Evolutionary conservation across 2,888 invertebrate genomes (phyloP).

Genomic region (Phragmatobia fuliginosa): DNA sequence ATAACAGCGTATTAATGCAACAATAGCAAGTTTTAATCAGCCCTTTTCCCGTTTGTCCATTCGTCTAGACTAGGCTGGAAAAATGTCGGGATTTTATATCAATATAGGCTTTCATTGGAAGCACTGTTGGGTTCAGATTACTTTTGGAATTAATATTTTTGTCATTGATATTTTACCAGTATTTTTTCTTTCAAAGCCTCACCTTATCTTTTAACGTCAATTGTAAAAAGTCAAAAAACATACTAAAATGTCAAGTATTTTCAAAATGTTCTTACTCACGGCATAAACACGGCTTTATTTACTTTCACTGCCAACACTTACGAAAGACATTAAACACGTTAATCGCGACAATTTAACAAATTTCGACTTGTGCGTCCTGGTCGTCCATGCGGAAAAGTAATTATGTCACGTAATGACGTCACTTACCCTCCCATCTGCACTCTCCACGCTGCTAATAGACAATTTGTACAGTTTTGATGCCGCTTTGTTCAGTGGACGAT

Average conservation of each 20-base stretch:
- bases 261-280: not conserved
- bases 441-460: conserved; percentile 74
- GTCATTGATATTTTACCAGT: not conserved
- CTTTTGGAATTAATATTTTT: conserved; percentile 18
- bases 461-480: conserved; percentile 77
- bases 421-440: conserved; percentile 73
- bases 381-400: conserved; percentile 85
- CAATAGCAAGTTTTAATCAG: conserved; percentile 83
- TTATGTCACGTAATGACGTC: conserved; percentile 84
- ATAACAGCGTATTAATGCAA: conserved; percentile 59
- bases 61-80: conserved; percentile 74
- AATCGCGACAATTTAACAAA: conserved; percentile 83
- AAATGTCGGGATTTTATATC: conserved; percentile 68
- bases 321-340: conserved; percentile 83
- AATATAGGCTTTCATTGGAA: conserved; percentile 59
- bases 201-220: not conserved
- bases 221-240: not conserved
- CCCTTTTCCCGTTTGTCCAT: conserved; percentile 76
- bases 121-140: conserved; percentile 20
- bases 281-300: conserved; percentile 45
- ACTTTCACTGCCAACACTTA: conserved; percentile 63
- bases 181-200: not conserved
- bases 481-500: conserved; percentile 58
- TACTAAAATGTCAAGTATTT: not conserved
- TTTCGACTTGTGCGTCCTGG: conserved; percentile 72